Base-by-base conservation (phyloP, 1,140 invertebrate genomes). In the Paracyclopina nana region DNA sequence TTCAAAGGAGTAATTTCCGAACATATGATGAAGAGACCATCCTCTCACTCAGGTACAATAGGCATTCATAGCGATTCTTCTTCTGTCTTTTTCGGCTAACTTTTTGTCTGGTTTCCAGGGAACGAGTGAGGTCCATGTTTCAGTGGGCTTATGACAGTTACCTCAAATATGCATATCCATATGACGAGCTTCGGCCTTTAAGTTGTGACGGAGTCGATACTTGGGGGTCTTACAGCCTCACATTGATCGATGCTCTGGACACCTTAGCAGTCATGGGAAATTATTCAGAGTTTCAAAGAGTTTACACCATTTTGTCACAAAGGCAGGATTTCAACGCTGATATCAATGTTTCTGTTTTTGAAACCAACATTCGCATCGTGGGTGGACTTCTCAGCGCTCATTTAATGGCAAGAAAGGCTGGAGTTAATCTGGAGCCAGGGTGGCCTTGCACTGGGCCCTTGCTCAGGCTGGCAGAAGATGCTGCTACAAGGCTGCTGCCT, bases 271-370 rank as follows among this genome's bases (percentile, higher is more conserved):
- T 96, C 0, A 88, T 99, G 80, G 91, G 90, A 6, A 98, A 98
- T 65, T 79, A 79, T 57, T 79, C 80, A 0, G 92, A 98, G 64
- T 98, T 98, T 61, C 74, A 77, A 40, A 66, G 90, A 58, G 88
- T 95, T 0, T 52, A 52, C 8, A 12, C 18, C 9, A 16, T 52
- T 18, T n/a, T 52, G 2, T 18, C 50, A 4, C 2, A 52, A 22
- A 80, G 79, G 60, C 73, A 76, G 54, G 75, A 92, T 61, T 95
- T 96, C 70, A 88, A 98, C 67, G 75, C 78, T 27, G 90, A 99
- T 61, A 94, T 97, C 25, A 98, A 98, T 74, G 92, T 97, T 0
- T 97, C 91, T 34, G 94, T 99, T 0, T 99, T 99, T 76, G 95
- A 99, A 71, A 98, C 94, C 4, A 99, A 99, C 64, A 99, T 99